These are phyloP conservation scores for Calliphora vomitoria DNA, from an alignment of 2,888 invertebrate genomes.

Conservation along the genomic window DNA sequence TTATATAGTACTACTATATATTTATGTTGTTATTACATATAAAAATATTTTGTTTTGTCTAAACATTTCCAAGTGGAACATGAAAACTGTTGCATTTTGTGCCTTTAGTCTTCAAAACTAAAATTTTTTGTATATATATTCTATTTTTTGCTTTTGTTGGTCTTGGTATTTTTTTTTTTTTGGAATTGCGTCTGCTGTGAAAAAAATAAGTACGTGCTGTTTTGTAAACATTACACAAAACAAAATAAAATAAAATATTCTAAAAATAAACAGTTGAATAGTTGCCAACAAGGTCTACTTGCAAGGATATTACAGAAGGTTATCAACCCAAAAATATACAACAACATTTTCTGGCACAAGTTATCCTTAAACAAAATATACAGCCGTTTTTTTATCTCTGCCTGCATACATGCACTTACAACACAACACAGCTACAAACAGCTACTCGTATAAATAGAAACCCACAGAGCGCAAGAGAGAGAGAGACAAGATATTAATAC, in stretches of 20 bases:
- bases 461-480: background rate
- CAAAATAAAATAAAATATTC: conserved; percentile 22
- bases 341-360: conserved; percentile 47
- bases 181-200: conserved; percentile 56
- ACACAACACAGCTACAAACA: background rate
- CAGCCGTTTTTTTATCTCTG: conserved; percentile 20
- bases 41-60: conserved; percentile 47
- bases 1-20: background rate
- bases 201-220: conserved; percentile 64
- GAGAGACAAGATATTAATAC: conserved; percentile 40
- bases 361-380: conserved; percentile 46
- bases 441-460: background rate
- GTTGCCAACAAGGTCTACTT: conserved; percentile 76
- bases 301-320: conserved; percentile 72
- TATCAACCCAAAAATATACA: conserved; percentile 71
- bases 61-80: conserved; percentile 46
- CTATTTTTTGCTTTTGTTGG: background rate
- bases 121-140: conserved; percentile 32
- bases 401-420: conserved; percentile 14
- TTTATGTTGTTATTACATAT: background rate
- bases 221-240: conserved; percentile 56
- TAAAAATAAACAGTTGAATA: conserved; percentile 70
- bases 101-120: background rate
- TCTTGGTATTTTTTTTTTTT: conserved; percentile 34
- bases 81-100: conserved; percentile 71